Percentiles rank a stretch among this genome's conserved stretches.
Conservation (phyloP, 2,797 vertebrate species). For the Champsocephalus gunnari region DNA sequence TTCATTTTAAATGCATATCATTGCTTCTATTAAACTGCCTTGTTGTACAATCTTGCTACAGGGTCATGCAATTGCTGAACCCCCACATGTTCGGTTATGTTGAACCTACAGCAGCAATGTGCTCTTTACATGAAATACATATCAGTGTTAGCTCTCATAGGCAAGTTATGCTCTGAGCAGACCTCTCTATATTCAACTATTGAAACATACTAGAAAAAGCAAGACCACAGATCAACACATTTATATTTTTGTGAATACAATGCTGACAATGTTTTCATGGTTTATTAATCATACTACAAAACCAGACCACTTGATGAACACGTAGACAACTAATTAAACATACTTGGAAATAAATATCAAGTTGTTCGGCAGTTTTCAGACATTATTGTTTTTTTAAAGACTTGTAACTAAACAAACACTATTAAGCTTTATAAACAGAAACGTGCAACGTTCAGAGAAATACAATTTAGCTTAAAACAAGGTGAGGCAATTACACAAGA, state of each 20-base stretch:
- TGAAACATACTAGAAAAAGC: neutral
- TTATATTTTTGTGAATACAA: too few species aligned
- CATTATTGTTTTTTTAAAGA: neutral
- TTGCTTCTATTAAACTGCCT: neutral
- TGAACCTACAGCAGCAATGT: too few species aligned
- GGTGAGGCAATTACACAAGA: constrained; percentile 35
- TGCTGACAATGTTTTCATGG: too few species aligned
- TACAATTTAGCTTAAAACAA: constrained; percentile 13
- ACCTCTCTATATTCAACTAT: neutral
- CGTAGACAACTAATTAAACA: neutral
- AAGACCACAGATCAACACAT: too few species aligned
- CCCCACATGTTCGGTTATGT: too few species aligned
- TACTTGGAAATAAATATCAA: neutral
- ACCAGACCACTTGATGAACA: neutral
- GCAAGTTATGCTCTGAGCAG: neutral
- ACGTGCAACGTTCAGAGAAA: neutral
- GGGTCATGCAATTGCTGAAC: neutral
- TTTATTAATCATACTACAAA: too few species aligned
- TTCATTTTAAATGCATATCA: neutral
- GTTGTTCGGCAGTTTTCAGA: neutral
- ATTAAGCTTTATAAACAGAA: neutral
- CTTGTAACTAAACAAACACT: neutral
- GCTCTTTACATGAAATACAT: neutral
- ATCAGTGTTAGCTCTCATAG: neutral
- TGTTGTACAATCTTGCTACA: neutral